phyloP scores from a whole-genome alignment of 2,888 invertebrate species.

The Drosophila suboccidentalis region DNA sequence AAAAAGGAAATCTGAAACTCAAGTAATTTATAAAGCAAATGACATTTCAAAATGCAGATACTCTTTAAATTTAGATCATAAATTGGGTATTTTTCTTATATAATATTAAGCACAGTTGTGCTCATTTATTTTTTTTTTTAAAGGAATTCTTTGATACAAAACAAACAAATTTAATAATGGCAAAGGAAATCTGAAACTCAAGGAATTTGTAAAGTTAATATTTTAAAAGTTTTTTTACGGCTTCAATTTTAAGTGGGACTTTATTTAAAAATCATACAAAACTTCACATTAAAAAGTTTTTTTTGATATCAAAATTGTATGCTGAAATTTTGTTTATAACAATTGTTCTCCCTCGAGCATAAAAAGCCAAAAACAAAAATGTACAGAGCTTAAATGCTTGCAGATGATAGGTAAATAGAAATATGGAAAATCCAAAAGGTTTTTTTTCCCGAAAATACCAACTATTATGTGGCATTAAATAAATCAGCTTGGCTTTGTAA shows the following conservation, averaged over 20 bases:
- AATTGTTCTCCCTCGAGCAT: neutral
- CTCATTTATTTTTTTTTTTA: too few species aligned
- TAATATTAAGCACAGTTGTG: neutral
- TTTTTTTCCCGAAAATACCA: neutral
- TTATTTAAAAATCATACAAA: neutral
- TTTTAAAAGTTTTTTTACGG: neutral
- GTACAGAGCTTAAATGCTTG: neutral
- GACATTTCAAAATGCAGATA: neutral
- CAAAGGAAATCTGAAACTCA: neutral
- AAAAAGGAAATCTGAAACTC: neutral
- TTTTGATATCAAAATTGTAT: too few species aligned
- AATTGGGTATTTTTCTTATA: too few species aligned
- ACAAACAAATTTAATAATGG: neutral
- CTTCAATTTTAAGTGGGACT: neutral
- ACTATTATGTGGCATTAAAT: slow-evolving; percentile 15
- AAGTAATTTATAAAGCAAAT: neutral
- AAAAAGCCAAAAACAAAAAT: neutral
- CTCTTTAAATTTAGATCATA: neutral
- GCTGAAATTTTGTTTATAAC: neutral
- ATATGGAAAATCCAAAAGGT: neutral
- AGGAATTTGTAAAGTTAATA: neutral
- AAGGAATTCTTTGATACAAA: neutral
- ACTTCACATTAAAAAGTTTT: neutral
- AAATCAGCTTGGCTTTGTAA: slow-evolving; percentile 29
- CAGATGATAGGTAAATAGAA: neutral